Percentiles rank a stretch among this genome's conserved stretches.
Conservation (phyloP, 2,797 vertebrate genomes). For the Oophaga sylvatica region DNA sequence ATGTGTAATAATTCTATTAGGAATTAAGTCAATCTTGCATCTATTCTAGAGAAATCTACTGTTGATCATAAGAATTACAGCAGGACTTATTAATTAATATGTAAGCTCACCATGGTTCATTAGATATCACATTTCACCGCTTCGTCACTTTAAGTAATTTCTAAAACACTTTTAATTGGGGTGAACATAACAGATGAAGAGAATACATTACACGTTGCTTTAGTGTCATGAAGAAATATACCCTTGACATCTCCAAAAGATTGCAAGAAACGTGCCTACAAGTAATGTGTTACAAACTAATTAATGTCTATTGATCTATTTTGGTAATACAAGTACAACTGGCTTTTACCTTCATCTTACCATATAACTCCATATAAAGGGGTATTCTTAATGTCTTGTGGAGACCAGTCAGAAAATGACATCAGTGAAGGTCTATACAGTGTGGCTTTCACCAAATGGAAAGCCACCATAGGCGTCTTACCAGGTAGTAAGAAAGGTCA, state of each 20-base stretch:
- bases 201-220: neutral
- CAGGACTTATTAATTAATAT: neutral
- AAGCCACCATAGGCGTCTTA: too few relatives aligned
- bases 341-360: neutral
- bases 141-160: neutral
- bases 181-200: neutral
- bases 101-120: neutral
- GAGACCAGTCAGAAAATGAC: neutral
- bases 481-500: too few relatives aligned
- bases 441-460: neutral
- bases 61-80: neutral
- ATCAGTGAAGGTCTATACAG: neutral
- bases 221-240: neutral
- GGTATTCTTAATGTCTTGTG: neutral
- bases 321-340: neutral
- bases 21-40: neutral
- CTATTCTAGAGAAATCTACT: neutral
- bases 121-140: neutral
- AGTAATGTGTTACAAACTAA: slow-evolving; percentile 9
- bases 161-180: slow-evolving; percentile 25
- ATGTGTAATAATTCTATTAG: too few relatives aligned
- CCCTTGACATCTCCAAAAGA: neutral
- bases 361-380: neutral
- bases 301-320: neutral
- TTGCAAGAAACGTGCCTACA: neutral